Conservation (phyloP, 2,888 invertebrate species). For the Crematogaster levior region DNA sequence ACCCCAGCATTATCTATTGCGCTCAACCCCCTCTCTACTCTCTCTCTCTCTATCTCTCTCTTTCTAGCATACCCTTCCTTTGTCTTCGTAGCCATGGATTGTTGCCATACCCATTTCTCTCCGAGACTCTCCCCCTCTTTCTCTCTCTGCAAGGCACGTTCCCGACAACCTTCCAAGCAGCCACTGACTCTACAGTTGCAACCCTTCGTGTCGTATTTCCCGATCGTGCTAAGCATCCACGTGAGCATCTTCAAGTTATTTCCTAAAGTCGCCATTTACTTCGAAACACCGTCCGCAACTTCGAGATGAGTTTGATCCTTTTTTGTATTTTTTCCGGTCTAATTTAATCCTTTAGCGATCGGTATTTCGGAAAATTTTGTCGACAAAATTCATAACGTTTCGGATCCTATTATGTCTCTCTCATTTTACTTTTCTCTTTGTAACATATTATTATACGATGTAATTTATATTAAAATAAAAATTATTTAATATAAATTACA, state of each 20-base stretch:
- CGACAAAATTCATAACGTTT: neutral
- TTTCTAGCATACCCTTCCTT: conserved; percentile 7
- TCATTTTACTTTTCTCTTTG: neutral
- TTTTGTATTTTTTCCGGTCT: neutral
- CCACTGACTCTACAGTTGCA: conserved; percentile 62
- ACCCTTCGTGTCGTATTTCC: conserved; percentile 45
- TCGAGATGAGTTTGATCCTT: neutral
- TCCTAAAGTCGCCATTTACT: conserved; percentile 28
- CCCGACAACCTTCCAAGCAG: conserved; percentile 54
- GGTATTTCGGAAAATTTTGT: neutral
- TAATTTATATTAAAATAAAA: no score
- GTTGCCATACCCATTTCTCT: conserved; percentile 59
- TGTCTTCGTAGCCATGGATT: conserved; percentile 50
- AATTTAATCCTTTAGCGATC: conserved; percentile 11
- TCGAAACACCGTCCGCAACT: conserved; percentile 5
- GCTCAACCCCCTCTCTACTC: neutral
- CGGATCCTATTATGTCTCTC: neutral
- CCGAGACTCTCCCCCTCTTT: conserved; percentile 55
- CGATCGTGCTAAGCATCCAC: conserved; percentile 59
- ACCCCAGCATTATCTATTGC: conserved; percentile 36
- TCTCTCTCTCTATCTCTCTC: neutral
- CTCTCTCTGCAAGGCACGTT: conserved; percentile 49
- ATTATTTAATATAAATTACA: neutral
- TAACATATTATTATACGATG: no score
- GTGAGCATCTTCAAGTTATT: conserved; percentile 47